Evolutionary conservation across 2,113 vertebrate species (phyloP), one percentile per base, ranked within the genome.

Genomic region (Nestor notabilis): DNA sequence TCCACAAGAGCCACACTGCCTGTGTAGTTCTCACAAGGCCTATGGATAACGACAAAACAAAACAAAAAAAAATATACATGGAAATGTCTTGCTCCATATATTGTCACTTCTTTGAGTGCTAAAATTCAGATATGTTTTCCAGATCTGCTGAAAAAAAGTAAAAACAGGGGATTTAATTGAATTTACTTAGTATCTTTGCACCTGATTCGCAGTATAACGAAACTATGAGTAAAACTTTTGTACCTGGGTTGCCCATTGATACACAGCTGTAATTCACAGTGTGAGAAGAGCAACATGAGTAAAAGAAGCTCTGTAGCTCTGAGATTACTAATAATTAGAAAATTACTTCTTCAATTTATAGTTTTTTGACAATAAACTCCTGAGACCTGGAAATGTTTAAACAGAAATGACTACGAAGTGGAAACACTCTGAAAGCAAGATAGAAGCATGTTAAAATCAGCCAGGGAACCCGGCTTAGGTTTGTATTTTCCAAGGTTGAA

Each of bases 1-100:
- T 29, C 17, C 43, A 7, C 35, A 29, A 7, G 0, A 1, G 8
- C 53, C 46, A 2, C 8, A 1, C 39, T 12, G 10, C 3, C 72
- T 4, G 0, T 2, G 9, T 0, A 3, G 37, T 2, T 25, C 66
- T 21, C 55, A 7, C 55, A 6, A 11, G 15, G 13, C 21, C n/a
- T 8, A 8, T 0, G 28, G 46, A 21, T 4, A 39, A 49, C 11
- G 47, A 17, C 4, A 21, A n/a, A 52, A n/a, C 5, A 5, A 4
- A 64, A 68, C 8, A 63, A 56, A 28, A 35, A 7, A 10, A 50
- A 24, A 27, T 28, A 5, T 7, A 8, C 37, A 19, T 6, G 20
- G 17, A 37, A 69, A 27, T 1, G 15, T 5, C 37, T 37, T n/a
- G 4, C 43, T 44, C 72, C 46, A 2, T 5, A 28, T 15, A 8